These are phyloP conservation scores for Grantiella picta DNA, from an alignment of 2,113 vertebrate genomes.

Conservation along the genomic window DNA sequence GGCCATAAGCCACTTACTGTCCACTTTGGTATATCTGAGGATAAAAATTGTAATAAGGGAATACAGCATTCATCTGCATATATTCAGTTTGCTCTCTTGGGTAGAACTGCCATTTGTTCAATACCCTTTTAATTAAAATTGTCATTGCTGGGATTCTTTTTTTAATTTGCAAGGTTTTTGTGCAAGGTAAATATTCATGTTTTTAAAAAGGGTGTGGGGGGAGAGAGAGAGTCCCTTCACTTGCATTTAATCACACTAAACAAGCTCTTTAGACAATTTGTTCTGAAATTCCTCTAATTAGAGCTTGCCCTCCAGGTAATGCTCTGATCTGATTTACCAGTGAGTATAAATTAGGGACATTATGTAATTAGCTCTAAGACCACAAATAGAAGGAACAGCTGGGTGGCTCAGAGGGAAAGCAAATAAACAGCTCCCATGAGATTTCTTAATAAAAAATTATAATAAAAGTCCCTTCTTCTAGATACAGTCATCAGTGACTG, in stretches of 20 bases:
- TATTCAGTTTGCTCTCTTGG: slow-evolving; percentile 13
- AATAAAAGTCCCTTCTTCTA: background rate
- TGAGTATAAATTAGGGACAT: slow-evolving; percentile 80
- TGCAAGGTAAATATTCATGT: slow-evolving; percentile 57
- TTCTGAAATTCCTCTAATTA: slow-evolving; percentile 80
- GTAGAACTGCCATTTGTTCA: slow-evolving; percentile 21
- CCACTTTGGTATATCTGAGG: slow-evolving; percentile 28
- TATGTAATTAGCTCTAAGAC: slow-evolving; percentile 78
- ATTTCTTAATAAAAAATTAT: slow-evolving; percentile 51
- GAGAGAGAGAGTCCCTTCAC: background rate
- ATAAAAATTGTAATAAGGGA: background rate
- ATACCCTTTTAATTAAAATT: slow-evolving; percentile 58
- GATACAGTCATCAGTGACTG: background rate
- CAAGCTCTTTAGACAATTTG: slow-evolving; percentile 79
- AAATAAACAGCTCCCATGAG: slow-evolving; percentile 69
- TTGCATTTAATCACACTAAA: slow-evolving; percentile 75
- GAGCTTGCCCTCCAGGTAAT: slow-evolving; percentile 79
- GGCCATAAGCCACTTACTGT: background rate
- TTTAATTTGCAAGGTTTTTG: slow-evolving; percentile 40
- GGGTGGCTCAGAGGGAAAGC: slow-evolving; percentile 59
- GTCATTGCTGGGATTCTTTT: background rate
- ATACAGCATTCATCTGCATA: background rate
- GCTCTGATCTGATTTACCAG: slow-evolving; percentile 78
- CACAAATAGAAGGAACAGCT: slow-evolving; percentile 77
- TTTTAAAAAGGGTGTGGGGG: background rate